phyloP scores from a whole-genome alignment of 2,888 invertebrate species.

The Epinotia ramella region DNA sequence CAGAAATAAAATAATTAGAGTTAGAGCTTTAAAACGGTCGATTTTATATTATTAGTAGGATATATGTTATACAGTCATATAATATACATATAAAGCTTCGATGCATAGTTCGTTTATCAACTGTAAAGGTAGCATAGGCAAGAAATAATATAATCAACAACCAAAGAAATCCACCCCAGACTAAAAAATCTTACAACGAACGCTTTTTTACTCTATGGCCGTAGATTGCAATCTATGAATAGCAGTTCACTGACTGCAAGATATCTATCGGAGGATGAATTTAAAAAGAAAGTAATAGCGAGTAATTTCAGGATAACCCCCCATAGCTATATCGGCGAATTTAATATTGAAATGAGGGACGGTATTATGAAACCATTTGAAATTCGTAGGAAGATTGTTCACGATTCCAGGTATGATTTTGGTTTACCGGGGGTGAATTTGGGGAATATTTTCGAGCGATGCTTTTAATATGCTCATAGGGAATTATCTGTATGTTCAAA shows the following conservation, averaged over 20 bases:
- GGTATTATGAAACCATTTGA: constrained; percentile 58
- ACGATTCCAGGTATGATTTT: constrained; percentile 26
- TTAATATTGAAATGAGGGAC: constrained; percentile 75
- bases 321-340: constrained; percentile 47
- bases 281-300: constrained; percentile 34
- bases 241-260: constrained; percentile 36
- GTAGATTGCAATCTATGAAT: constrained; percentile 41
- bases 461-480: constrained; percentile 13
- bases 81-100: too few relatives aligned
- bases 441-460: constrained; percentile 6
- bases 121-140: too few relatives aligned
- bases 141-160: not conserved
- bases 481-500: not conserved
- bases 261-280: constrained; percentile 39
- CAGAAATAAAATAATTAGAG: too few relatives aligned
- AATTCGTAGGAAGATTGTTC: constrained; percentile 12
- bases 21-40: too few relatives aligned
- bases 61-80: too few relatives aligned
- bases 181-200: constrained; percentile 12
- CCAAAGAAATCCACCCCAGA: constrained; percentile 25
- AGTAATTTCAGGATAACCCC: constrained; percentile 33
- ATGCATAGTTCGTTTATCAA: too few relatives aligned
- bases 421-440: constrained; percentile 1
- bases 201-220: constrained; percentile 1
- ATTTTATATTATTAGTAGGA: too few relatives aligned